Evolutionary conservation across 2,113 vertebrate genomes (phyloP), one percentile per base, ranked within the genome.

Genomic region (Pycnonotus jocosus): DNA sequence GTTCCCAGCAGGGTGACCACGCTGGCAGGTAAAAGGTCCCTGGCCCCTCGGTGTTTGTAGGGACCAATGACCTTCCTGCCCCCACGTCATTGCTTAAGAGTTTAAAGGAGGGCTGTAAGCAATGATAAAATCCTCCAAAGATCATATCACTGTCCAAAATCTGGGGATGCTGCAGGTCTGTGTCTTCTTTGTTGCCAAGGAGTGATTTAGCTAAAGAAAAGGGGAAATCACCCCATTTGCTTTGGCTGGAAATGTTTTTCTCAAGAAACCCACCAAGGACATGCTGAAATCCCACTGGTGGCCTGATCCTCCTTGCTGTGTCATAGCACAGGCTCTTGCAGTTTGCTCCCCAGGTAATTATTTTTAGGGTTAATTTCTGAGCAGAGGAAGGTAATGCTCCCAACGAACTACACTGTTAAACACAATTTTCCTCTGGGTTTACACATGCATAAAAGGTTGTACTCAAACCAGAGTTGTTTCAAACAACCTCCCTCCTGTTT

Each of bases 321-420:
- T 68, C 51, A 35, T 7, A 62, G 48, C 48, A 44, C 37, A 33
- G 40, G 48, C 11, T 68, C n/a, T 53, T 44, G 37, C 0, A 10
- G 24, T 71, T 93, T 90, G 24, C 15, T 81, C 35, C n/a, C 28
- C 19, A 79, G 61, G 40, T 40, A 48, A 38, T 56, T 64, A 25
- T 35, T 86, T 66, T 50, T 12, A 76, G 58, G 45, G 27, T 81
- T 77, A 72, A 81, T 65, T 86, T 76, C 71, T 35, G 48, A 74
- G 72, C 1, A 2, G 21, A 9, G 28, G 13, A 81, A 76, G 30
- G 80, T n/a, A 44, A 21, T 3, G 17, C 30, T 77, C 38, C 54
- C 3, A 1, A 12, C 0, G 0, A 70, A 42, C 42, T 11, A 31
- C 0, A 2, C 44, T 13, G 13, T 84, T 78, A 56, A 78, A 56